Conservation (phyloP, 2,888 invertebrate species). For the Rhagium mordax region DNA sequence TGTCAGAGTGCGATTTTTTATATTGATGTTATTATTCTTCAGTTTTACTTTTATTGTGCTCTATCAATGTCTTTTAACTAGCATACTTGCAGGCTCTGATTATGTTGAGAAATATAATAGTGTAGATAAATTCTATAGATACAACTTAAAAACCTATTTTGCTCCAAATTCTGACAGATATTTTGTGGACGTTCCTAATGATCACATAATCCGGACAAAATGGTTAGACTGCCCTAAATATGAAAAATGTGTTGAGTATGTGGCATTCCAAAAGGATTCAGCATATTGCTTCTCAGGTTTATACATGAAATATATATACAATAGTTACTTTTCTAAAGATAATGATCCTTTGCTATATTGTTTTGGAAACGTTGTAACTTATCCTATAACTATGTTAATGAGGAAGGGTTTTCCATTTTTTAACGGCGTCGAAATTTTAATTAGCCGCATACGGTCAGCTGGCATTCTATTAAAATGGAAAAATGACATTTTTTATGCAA, state of each 20-base stretch:
- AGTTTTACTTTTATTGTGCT: constrained; percentile 52
- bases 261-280: constrained; percentile 53
- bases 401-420: constrained; percentile 61
- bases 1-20: constrained; percentile 46
- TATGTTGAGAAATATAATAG: constrained; percentile 56
- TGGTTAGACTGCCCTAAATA: constrained; percentile 51
- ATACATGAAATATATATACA: constrained; percentile 56
- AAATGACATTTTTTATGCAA: constrained; percentile 3
- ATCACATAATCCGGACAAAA: constrained; percentile 18
- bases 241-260: constrained; percentile 53
- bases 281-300: constrained; percentile 55
- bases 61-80: constrained; percentile 56
- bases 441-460: constrained; percentile 55
- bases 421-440: constrained; percentile 54
- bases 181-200: constrained; percentile 42
- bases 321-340: constrained; percentile 54
- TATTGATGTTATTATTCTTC: constrained; percentile 52
- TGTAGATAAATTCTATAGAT: constrained; percentile 52
- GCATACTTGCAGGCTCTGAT: constrained; percentile 51
- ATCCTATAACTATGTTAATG: constrained; percentile 62
- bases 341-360: constrained; percentile 52
- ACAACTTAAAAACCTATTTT: constrained; percentile 54
- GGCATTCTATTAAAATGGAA: constrained; percentile 52
- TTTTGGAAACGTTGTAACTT: constrained; percentile 58
- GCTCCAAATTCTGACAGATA: constrained; percentile 50